These are phyloP conservation scores for Lasioglossum figueresi DNA, from an alignment of 2,888 invertebrate species.

Conservation along the genomic window DNA sequence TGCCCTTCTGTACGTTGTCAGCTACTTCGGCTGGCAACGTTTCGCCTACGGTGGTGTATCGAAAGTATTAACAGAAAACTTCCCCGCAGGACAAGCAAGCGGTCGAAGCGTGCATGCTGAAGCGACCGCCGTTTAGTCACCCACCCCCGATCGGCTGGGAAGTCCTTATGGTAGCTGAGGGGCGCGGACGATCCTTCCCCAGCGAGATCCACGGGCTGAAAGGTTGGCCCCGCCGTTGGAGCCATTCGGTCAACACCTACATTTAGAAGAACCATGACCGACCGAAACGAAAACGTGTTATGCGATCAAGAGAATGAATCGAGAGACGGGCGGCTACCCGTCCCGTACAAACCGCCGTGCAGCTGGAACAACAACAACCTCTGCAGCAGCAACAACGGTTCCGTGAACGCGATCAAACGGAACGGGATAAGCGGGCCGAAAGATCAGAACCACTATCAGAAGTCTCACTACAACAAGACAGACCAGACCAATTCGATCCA, in stretches of 20 bases:
- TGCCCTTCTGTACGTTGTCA: too few species aligned
- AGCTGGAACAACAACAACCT: constrained; percentile 59
- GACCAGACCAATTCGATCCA: constrained; percentile 30
- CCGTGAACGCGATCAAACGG: constrained; percentile 20
- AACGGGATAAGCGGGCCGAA: constrained; percentile 68
- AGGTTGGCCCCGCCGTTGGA: constrained; percentile 82
- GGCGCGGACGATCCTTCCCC: constrained; percentile 69
- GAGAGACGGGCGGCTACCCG: constrained; percentile 15
- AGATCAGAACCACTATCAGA: constrained; percentile 65
- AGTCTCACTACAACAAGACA: constrained; percentile 55
- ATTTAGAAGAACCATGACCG: constrained; percentile 79
- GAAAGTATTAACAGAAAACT: not conserved
- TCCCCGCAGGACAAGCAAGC: constrained; percentile 67
- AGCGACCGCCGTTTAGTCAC: constrained; percentile 65
- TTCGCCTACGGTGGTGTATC: rapidly evolving
- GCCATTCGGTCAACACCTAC: constrained; percentile 75
- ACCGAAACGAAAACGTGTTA: constrained; percentile 72
- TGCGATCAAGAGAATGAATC: constrained; percentile 52
- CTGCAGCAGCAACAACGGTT: constrained; percentile 15
- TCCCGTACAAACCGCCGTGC: constrained; percentile 21
- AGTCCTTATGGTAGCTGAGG: constrained; percentile 82
- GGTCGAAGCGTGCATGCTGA: constrained; percentile 80
- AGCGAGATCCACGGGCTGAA: constrained; percentile 80
- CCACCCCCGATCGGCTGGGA: constrained; percentile 69
- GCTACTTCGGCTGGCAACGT: too few species aligned